Evolutionary conservation across 2,888 invertebrate species (phyloP).

Genomic region (Synergus laeviventris): DNA sequence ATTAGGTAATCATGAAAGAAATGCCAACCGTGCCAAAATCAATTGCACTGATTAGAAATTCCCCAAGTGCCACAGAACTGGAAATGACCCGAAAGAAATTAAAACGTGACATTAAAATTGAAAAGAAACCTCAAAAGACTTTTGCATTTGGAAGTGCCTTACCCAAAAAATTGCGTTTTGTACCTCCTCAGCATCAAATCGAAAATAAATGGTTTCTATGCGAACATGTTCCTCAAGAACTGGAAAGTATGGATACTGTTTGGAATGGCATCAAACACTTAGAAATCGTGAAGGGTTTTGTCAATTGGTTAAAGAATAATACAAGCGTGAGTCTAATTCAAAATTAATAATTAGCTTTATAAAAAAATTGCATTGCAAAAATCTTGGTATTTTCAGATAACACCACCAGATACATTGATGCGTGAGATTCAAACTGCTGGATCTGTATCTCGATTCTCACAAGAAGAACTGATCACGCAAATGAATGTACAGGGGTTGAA

Average conservation of each 20-base stretch:
- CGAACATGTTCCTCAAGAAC: constrained; percentile 78
- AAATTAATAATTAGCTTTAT: neutral
- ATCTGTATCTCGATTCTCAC: neutral
- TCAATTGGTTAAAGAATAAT: constrained; percentile 59
- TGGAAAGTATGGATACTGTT: constrained; percentile 80
- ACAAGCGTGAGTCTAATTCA: neutral
- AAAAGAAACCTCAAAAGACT: constrained; percentile 76
- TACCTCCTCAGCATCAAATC: constrained; percentile 79
- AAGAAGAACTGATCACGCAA: neutral
- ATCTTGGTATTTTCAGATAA: neutral
- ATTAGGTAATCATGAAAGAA: constrained; percentile 78
- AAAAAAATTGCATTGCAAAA: neutral
- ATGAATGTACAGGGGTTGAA: neutral
- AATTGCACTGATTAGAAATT: constrained; percentile 77
- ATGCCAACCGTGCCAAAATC: constrained; percentile 79
- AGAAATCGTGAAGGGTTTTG: constrained; percentile 65
- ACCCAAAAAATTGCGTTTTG: constrained; percentile 77
- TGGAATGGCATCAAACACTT: constrained; percentile 82
- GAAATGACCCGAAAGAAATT: constrained; percentile 77
- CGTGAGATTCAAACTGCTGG: neutral
- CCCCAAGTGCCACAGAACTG: constrained; percentile 77
- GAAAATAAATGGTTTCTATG: constrained; percentile 79
- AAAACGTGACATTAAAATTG: constrained; percentile 77
- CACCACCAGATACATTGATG: neutral
- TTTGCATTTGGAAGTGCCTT: constrained; percentile 78